Evolutionary conservation across 2,888 invertebrate genomes (phyloP), one percentile per base, ranked within the genome.

Genomic region (Leucophenga maculata): DNA sequence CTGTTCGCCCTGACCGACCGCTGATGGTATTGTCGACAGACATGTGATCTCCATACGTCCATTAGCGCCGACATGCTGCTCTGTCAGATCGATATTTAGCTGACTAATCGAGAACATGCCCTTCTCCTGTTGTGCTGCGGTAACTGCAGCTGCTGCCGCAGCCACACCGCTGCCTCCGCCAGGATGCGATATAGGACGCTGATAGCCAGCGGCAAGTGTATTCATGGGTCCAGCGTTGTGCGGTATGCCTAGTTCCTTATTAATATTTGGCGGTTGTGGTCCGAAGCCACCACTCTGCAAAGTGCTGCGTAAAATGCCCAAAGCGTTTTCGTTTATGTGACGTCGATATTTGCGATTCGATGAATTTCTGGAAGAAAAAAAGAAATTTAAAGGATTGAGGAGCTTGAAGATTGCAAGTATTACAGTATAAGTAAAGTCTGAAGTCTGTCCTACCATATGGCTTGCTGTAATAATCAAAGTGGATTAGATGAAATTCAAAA

Each of bases 1-100:
- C 76, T 92, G 90, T 78, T 93, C 93, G 68, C 92, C 92, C 48
- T 92, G 92, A 16, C 91, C 92, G 20, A 94, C 91, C 77, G 93
- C 93, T 70, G 93, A 92, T 0, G 95, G 95, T 77, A 95, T 95
- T 65, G 95, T 94, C 50, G 94, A 92, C 72, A 93, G 91, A 84
- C 95, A 95, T 44, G 93, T 94, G 71, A 95, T 91, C 83, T 93
- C 92, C 74, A 94, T 89, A 68, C 91, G 90, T 0, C 93, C 93
- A 78, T 93, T 93, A 32, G 91, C 92, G 3, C 93, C 93, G 39
- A 92, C 91, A 77, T 93, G 92, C 54, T 94, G 89, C 77, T 93
- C 93, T 1, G 93, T 92, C 77, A 95, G 92, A 69, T 94, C 92
- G 73, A 95, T 92, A 87, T 92, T 93, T 62, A 95, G 89, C 73